Evolutionary conservation across 2,797 vertebrate genomes (phyloP), one percentile per base, ranked within the genome.

Genomic region (Triplophysa bombifrons): DNA sequence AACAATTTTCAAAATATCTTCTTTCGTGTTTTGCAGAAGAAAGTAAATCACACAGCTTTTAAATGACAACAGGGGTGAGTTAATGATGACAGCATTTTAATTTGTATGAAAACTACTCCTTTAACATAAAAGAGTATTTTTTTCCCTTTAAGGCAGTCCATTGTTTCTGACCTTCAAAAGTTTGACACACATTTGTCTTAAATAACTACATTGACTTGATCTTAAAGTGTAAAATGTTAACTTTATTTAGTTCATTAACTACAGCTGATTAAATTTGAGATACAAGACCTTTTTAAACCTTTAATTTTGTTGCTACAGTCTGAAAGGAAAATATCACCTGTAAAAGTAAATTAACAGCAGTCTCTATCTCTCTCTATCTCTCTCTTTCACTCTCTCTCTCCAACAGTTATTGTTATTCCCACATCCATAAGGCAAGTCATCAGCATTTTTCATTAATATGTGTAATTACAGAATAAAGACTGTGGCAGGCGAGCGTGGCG

Each of bases 401-500:
- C 13, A 70, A 34, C 8, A n/a, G 46, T 73, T 86, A 84, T 87
- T 82, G 78, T 73, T 82, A 82, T 0, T 88, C 85, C 86, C 55
- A 13, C 85, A 78, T 89, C 88, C 81, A 80, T 89, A 86, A 80
- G 89, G 88, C 88, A 58, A 90, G 86, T 88, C 85, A 88, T 91
- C 89, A 89, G 88, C 76, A 85, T 80, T 69, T 70, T 60, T 69
- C 86, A 86, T 91, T 91, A 83, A 90, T 91, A 91, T 89, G 87
- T 88, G 87, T 82, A 90, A 91, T 88, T 79, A 74, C 71, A 86
- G 86, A 82, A 65, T 55, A 90, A 92, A 89, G 90, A 87, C 89
- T 91, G 88, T 76, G 81, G 86, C 84, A 72, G 84, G 84, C 55
- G 87, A 77, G 77, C 72, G 74, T 83, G 80, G 86, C 85, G 85